These are phyloP conservation scores for Caenorhabditis sp. DNA, from an alignment of 2,888 invertebrate genomes.

Conservation along the genomic window DNA sequence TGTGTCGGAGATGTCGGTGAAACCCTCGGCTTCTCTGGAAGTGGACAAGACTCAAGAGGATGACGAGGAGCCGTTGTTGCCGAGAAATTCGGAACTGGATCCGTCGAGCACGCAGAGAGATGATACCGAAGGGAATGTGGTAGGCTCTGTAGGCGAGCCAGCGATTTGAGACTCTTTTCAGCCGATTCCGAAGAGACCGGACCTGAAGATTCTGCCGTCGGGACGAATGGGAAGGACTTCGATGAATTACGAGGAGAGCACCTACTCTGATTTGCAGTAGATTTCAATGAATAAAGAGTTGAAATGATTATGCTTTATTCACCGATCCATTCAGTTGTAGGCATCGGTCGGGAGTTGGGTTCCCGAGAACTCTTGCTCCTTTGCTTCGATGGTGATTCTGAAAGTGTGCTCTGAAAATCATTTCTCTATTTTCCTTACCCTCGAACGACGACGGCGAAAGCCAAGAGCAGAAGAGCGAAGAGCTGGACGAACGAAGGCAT, in stretches of 20 bases:
- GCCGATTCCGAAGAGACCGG: conserved; percentile 41
- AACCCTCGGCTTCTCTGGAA: neutral
- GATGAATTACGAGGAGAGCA: conserved; percentile 56
- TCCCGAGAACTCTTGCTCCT: no score
- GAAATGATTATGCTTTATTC: no score
- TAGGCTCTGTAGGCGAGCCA: no score
- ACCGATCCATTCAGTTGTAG: no score
- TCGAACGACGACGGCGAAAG: no score
- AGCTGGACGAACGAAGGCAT: no score
- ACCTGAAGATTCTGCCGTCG: neutral
- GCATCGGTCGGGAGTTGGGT: no score
- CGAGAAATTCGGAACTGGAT: conserved; percentile 9
- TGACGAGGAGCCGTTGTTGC: neutral
- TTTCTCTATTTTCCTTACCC: no score
- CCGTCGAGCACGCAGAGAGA: conserved; percentile 16
- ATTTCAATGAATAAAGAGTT: no score
- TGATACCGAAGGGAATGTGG: conserved; percentile 4
- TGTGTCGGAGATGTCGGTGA: conserved; percentile 11
- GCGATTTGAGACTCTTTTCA: conserved; percentile 26
- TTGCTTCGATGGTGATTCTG: no score
- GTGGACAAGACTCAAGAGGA: conserved; percentile 29
- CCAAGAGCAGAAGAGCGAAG: no score
- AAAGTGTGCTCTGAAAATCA: no score
- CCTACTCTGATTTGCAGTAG: conserved; percentile 41
- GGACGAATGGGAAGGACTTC: conserved; percentile 36